Evolutionary conservation across 2,113 vertebrate genomes (phyloP), one percentile per base, ranked within the genome.

Genomic region (Rhinopomastus cyanomelas): DNA sequence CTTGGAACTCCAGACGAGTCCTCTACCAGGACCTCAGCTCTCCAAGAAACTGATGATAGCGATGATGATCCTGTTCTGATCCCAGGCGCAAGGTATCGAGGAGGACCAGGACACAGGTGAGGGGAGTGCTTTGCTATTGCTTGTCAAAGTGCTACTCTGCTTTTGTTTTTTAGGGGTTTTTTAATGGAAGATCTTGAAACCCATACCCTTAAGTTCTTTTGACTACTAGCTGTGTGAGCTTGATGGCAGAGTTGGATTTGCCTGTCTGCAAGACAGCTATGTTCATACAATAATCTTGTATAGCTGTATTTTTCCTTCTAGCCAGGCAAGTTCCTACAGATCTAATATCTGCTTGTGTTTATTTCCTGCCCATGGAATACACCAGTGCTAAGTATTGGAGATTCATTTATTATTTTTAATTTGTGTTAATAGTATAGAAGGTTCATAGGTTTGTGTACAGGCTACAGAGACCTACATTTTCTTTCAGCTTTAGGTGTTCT

Each of bases 1-100:
- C 94, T 96, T 65, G 67, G 34, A 4, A 57, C 85, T 56, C 95
- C 65, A 0, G 97, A 97, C 2, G 98, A 98, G 36, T 61, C 96
- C 26, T 93, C 98, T 8, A 66, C 97, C 27, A 96, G 98, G 25
- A 96, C 74, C 87, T 95, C 97, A 18, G 85, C 96, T 16, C 97
- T 98, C 80, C 99, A 98, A 84, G 99, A 99, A 93, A 99, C 99
- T 0, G 99, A 99, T 13, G 99, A 99, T 95, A 99, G 99, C 29
- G 99, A 99, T 4, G 99, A 99, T 14, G 99, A 99, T 81, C 99
- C 98, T 0, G 98, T 99, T 59, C 98, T 99, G 19, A 98, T 99
- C 94, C 99, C 99, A 1, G 98, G 98, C 3, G 96, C 98, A 22
- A 97, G 99, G 96, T 98, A 98, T 57, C 98, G 98, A 96, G 97